A percentile compares a stretch with the other conserved stretches of the same genome.
phyloP scores from a whole-genome alignment of 35 echinoderm and acorn worm genomes.

The Anneissia japonica region DNA sequence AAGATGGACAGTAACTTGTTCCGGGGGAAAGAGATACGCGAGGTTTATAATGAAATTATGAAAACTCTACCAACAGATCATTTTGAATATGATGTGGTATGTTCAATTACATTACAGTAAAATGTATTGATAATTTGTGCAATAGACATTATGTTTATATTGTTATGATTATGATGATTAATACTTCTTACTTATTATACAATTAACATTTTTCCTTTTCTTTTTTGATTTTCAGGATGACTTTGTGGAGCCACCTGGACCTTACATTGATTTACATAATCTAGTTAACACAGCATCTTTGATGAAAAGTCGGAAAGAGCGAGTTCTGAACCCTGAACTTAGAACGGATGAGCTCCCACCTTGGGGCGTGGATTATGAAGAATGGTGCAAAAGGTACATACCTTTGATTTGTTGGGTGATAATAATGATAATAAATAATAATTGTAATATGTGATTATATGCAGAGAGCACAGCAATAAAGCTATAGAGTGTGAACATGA shows the following conservation, averaged over 20 bases:
- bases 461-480: no score
- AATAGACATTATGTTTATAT: no score
- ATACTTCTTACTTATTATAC: no score
- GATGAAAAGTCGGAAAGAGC: constrained; percentile 42
- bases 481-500: no score
- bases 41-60: constrained; percentile 92
- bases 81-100: constrained; percentile 64
- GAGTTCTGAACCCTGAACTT: constrained; percentile 64
- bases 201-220: no score
- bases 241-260: constrained; percentile 70
- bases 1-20: constrained; percentile 90
- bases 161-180: no score
- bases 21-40: constrained; percentile 88
- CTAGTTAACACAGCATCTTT: constrained; percentile 63
- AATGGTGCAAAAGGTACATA: constrained; percentile 90
- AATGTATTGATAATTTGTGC: no score
- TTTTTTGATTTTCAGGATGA: constrained; percentile 60
- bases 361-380: constrained; percentile 69
- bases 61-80: constrained; percentile 90
- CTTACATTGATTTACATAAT: constrained; percentile 43
- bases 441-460: no score
- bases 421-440: no score
- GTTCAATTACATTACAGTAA: no score
- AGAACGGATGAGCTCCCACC: constrained; percentile 45
- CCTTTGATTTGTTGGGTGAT: not conserved